phyloP scores from a whole-genome alignment of 2,797 vertebrate genomes.

The Molossus alvarezi region DNA sequence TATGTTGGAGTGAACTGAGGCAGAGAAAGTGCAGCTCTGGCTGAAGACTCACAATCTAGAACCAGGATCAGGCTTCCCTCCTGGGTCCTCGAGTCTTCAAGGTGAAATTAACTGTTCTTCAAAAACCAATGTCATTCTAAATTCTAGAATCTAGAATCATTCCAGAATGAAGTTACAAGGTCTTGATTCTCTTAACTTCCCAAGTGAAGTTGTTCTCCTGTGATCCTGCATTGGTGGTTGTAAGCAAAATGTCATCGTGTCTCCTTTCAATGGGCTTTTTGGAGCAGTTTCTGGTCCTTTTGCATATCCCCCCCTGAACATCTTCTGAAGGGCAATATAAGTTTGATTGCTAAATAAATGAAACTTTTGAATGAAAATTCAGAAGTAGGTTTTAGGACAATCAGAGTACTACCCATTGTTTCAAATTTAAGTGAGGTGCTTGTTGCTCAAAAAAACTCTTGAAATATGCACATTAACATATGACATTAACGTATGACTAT shows the following conservation, averaged over 20 bases:
- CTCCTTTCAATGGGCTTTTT: neutral
- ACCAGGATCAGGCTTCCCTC: neutral
- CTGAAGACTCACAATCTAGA: neutral
- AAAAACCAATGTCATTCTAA: conserved; percentile 37
- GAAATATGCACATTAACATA: neutral
- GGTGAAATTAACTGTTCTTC: conserved; percentile 56
- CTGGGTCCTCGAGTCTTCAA: conserved; percentile 26
- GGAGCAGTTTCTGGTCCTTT: neutral
- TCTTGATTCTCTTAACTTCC: conserved; percentile 32
- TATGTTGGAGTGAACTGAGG: neutral
- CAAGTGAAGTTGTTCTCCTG: neutral
- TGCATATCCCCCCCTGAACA: conserved; percentile 43
- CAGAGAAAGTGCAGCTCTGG: neutral
- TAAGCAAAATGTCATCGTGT: neutral
- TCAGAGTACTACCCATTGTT: neutral
- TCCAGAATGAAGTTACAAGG: conserved; percentile 45
- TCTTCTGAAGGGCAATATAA: conserved; percentile 16
- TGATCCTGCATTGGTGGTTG: neutral
- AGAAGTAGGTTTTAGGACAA: conserved; percentile 61
- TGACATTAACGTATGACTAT: neutral
- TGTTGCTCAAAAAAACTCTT: neutral
- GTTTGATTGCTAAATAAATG: conserved; percentile 69
- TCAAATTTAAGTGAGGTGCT: conserved; percentile 34
- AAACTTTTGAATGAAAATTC: conserved; percentile 66
- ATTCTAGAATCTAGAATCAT: conserved; percentile 13